phyloP scores from a whole-genome alignment of 2,888 invertebrate genomes.

The Parnassius glacialis region DNA sequence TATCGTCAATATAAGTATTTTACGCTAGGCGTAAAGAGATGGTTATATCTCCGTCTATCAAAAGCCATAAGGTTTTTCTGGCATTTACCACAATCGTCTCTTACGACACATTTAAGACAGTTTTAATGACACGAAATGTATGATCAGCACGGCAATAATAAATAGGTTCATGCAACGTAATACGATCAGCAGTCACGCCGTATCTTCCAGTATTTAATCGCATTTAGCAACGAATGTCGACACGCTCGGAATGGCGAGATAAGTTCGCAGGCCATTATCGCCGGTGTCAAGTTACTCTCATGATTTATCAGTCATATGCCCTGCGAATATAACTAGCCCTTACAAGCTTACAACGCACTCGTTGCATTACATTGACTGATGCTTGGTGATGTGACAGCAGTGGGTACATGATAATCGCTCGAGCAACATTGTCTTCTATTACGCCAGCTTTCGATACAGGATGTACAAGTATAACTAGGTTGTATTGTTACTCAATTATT shows the following conservation, averaged over 20 bases:
- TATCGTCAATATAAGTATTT: too few species aligned
- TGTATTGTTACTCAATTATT: too few species aligned
- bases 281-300: conserved; percentile 39
- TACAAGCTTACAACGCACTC: conserved; percentile 1
- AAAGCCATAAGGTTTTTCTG: too few species aligned
- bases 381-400: background rate
- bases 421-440: background rate
- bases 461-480: too few species aligned
- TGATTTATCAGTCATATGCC: conserved; percentile 45
- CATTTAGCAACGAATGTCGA: background rate
- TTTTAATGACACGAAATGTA: too few species aligned
- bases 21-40: too few species aligned
- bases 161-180: background rate
- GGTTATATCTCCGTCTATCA: too few species aligned
- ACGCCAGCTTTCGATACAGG: too few species aligned
- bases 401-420: background rate
- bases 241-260: conserved; percentile 31
- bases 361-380: conserved; percentile 1
- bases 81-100: too few species aligned
- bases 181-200: too few species aligned
- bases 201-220: background rate
- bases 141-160: background rate
- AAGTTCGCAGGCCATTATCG: conserved; percentile 44
- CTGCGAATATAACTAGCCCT: conserved; percentile 10
- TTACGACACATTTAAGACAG: too few species aligned